A percentile compares a stretch with the other conserved stretches of the same genome.
phyloP scores from a whole-genome alignment of 2,113 vertebrate genomes.

The Saimiri boliviensis region DNA sequence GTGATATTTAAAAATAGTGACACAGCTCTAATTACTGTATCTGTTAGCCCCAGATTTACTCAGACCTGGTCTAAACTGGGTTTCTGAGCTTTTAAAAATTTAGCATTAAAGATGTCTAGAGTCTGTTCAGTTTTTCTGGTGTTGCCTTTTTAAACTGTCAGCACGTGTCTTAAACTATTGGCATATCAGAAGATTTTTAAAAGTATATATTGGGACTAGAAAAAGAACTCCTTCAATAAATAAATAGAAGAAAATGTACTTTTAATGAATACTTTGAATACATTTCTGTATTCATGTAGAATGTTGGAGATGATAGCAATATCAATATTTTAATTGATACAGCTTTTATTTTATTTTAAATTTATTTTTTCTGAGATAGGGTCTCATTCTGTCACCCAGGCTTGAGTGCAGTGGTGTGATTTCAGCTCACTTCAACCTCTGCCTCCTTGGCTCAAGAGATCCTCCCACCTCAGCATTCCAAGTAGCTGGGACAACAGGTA shows the following conservation, averaged over 20 bases:
- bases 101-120: constrained; percentile 45
- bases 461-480: too few species aligned
- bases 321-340: not conserved
- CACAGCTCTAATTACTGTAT: constrained; percentile 80
- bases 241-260: constrained; percentile 6
- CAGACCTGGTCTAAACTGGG: constrained; percentile 76
- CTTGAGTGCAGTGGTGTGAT: too few species aligned
- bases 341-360: not conserved
- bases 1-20: constrained; percentile 85
- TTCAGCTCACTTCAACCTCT: too few species aligned
- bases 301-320: constrained; percentile 7
- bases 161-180: constrained; percentile 31
- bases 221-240: not conserved
- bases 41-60: constrained; percentile 80
- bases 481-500: too few species aligned
- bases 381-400: too few species aligned
- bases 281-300: not conserved
- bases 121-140: constrained; percentile 50
- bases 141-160: constrained; percentile 56
- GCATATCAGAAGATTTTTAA: constrained; percentile 35
- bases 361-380: too few species aligned
- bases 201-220: constrained; percentile 17
- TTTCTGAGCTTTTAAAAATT: constrained; percentile 46
- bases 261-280: not conserved
- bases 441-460: too few species aligned